Evolutionary conservation across 1,140 invertebrate species (phyloP).

Genomic region (Agrypnia vestita): DNA sequence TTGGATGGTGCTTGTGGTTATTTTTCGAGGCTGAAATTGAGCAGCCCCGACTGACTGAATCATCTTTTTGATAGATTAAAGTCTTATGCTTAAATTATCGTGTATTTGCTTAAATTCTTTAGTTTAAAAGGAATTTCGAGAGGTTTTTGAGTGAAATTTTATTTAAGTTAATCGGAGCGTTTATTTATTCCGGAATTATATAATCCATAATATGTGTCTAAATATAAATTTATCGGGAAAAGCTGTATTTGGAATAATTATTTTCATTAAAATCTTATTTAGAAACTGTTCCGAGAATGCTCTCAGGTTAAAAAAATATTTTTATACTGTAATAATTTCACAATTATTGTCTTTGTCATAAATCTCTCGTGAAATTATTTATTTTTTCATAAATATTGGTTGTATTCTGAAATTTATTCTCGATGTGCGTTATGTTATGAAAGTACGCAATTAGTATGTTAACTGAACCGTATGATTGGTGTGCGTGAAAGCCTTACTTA

Average conservation of each 20-base stretch:
- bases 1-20: conserved; percentile 38
- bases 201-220: conserved; percentile 17
- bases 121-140: conserved; percentile 22
- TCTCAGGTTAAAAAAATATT: conserved; percentile 7
- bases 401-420: no score
- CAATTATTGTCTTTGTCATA: not conserved
- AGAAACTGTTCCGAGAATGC: not conserved
- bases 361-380: not conserved
- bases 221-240: conserved; percentile 18
- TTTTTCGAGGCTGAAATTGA: not conserved
- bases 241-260: not conserved
- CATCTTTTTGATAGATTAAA: conserved; percentile 5
- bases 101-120: conserved; percentile 6
- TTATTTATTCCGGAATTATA: conserved; percentile 27
- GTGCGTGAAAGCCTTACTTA: no score
- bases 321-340: conserved; percentile 14
- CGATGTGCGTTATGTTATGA: no score
- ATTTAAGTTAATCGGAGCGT: not conserved
- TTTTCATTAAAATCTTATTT: no score
- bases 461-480: no score
- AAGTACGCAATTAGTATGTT: no score
- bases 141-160: conserved; percentile 12
- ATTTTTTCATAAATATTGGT: no score
- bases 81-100: conserved; percentile 27
- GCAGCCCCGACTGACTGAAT: conserved; percentile 18